Conservation (phyloP, 2,888 invertebrate species). For the Ypsolopha scabrella region DNA sequence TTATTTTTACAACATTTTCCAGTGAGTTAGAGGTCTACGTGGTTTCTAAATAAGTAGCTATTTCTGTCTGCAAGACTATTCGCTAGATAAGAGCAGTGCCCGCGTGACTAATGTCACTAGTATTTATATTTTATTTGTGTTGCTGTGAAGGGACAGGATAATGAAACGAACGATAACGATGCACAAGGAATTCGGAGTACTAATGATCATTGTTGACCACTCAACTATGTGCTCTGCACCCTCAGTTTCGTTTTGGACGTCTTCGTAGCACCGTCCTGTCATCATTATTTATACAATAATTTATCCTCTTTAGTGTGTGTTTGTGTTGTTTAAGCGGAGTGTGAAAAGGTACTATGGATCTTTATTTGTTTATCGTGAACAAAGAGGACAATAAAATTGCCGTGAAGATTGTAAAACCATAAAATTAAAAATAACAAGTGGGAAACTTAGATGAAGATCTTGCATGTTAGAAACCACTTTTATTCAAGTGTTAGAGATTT, state of each 20-base stretch:
- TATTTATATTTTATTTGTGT: slow-evolving; percentile 41
- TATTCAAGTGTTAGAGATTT: neutral
- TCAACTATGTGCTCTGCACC: slow-evolving; percentile 20
- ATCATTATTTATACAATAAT: too few relatives aligned
- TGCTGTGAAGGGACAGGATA: slow-evolving; percentile 39
- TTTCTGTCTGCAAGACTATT: neutral
- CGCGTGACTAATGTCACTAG: slow-evolving; percentile 45
- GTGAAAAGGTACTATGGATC: neutral
- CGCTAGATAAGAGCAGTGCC: slow-evolving; percentile 33
- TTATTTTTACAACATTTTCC: too few relatives aligned
- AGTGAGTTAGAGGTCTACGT: neutral
- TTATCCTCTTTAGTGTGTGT: too few relatives aligned
- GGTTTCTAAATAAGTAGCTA: neutral
- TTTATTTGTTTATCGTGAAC: neutral
- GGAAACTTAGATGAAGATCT: neutral
- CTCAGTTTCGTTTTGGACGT: slow-evolving; percentile 34
- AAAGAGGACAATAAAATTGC: too few relatives aligned
- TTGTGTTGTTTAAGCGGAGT: too few relatives aligned
- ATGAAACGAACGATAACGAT: slow-evolving; percentile 48
- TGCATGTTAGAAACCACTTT: neutral
- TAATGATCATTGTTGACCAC: slow-evolving; percentile 31
- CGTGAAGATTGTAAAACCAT: neutral
- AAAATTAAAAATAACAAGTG: neutral
- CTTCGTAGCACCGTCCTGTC: neutral
- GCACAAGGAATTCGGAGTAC: slow-evolving; percentile 39